Base-by-base conservation (phyloP, 2,797 vertebrate genomes). In the Falco rusticolus region DNA sequence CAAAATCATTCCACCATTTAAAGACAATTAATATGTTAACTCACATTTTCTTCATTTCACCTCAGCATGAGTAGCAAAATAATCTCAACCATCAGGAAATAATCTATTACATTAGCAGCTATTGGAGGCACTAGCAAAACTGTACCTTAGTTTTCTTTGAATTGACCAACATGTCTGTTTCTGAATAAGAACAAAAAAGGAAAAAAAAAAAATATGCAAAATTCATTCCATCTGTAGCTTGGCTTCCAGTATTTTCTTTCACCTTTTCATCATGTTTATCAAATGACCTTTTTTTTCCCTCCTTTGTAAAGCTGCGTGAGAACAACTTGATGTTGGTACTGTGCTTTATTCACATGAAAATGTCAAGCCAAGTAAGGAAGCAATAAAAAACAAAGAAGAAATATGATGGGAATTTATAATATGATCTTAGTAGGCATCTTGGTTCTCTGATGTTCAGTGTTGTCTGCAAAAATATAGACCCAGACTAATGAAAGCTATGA, bases 311-410 rank as follows among this genome's bases (percentile, higher is more conserved):
- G 45, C n/a, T 80, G 43, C 45, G 16, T 65, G 47, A 94, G 54
- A 96, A 93, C 83, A 94, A 94, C 68, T 91, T 69, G 57, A 89
- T 92, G 60, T 28, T 83, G 61, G 31, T 64, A 72, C 56, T 77
- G 72, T 94, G 93, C 96, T 97, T 97, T 92, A 96, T 90, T 96
- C 75, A 65, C 80, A 96, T 92, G 88, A 97, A 98, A 97, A 96
- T 90, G 86, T 96, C 94, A 97, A 94, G 61, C 48, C 53, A 95
- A 15, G 33, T 91, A 94, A 90, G 84, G 87, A 97, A 92, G 75
- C 86, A 95, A 95, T 97, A 94, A 93, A 97, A 97, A 94, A 24
- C 29, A 86, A 88, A 84, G 51, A 90, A 96, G 85, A 97, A 97
- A 96, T 94, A 92, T 2, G 28, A 82, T 88, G 26, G 93, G 72